Conservation (phyloP, 2,888 invertebrate species). For the Zygothrica quintamaculata region DNA sequence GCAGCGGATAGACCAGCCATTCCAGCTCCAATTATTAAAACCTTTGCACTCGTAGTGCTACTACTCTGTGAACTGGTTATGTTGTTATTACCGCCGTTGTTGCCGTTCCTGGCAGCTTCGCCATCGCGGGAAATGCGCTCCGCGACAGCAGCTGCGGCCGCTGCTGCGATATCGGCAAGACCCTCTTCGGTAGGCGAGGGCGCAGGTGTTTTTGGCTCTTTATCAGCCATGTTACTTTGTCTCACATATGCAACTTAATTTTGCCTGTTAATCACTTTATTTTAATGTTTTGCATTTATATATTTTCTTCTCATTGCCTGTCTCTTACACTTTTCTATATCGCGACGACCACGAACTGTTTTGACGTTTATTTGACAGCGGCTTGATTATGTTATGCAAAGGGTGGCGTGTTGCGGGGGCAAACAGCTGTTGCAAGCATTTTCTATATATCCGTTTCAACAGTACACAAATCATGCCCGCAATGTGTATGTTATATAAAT, state of each 20-base stretch:
- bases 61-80: slow-evolving; percentile 20
- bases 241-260: slow-evolving; percentile 50
- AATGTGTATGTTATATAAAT: neutral
- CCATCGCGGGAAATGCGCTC: slow-evolving; percentile 37
- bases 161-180: slow-evolving; percentile 44
- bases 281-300: slow-evolving; percentile 24
- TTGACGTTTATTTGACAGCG: slow-evolving; percentile 73
- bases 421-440: slow-evolving; percentile 20
- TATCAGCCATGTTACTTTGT: slow-evolving; percentile 68
- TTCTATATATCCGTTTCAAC: slow-evolving; percentile 1
- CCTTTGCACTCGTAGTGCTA: slow-evolving; percentile 86
- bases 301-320: slow-evolving; percentile 53
- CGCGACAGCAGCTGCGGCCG: slow-evolving; percentile 33
- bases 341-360: slow-evolving; percentile 63
- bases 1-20: slow-evolving; percentile 93
- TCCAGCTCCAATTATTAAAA: slow-evolving; percentile 93
- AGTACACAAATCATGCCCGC: neutral
- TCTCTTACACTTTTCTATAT: slow-evolving; percentile 36
- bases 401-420: neutral
- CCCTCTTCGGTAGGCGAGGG: slow-evolving; percentile 79
- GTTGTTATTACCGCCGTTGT: slow-evolving; percentile 30
- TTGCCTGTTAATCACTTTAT: slow-evolving; percentile 22
- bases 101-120: slow-evolving; percentile 24
- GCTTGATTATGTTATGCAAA: neutral
- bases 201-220: slow-evolving; percentile 69